phyloP scores from a whole-genome alignment of 2,797 vertebrate species.

The Sebastolobus altivelis region DNA sequence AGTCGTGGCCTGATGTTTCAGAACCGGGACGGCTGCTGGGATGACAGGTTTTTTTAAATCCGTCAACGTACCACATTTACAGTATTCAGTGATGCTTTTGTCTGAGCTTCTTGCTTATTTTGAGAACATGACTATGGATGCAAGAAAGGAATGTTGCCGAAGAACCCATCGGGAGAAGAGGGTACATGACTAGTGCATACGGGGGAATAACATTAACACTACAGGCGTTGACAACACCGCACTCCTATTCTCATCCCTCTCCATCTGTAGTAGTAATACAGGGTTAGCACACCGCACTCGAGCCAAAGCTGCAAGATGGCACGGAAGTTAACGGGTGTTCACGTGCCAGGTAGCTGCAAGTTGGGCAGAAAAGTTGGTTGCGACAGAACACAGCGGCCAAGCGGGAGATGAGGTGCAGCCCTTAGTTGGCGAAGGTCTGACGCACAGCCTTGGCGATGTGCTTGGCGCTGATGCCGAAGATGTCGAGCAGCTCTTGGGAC shows the following conservation, averaged over 20 bases:
- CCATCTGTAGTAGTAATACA: slow-evolving; percentile 5
- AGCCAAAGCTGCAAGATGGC: slow-evolving; percentile 24
- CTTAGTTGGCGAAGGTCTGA: slow-evolving; percentile 84
- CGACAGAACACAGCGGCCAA: background rate
- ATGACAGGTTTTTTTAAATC: background rate
- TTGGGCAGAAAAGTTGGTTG: slow-evolving; percentile 14
- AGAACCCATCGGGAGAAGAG: background rate
- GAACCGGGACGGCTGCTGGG: background rate
- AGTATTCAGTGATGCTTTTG: slow-evolving; percentile 29
- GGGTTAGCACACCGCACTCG: slow-evolving; percentile 22
- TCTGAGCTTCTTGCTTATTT: background rate
- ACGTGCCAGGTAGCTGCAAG: slow-evolving; percentile 13
- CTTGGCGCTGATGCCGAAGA: slow-evolving; percentile 88
- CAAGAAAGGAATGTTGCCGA: slow-evolving; percentile 21
- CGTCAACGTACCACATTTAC: background rate
- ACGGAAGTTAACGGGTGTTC: slow-evolving; percentile 4
- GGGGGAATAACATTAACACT: background rate
- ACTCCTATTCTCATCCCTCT: background rate
- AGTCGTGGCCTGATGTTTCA: background rate
- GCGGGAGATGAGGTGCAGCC: background rate
- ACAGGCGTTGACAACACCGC: background rate
- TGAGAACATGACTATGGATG: background rate
- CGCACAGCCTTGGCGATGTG: slow-evolving; percentile 85
- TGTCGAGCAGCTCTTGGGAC: slow-evolving; percentile 86
- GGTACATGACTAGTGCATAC: background rate